A percentile compares a stretch with the other conserved stretches of the same genome.
These are phyloP conservation scores for Engraulis encrasicolus DNA, from an alignment of 2,113 vertebrate species.

Conservation along the genomic window DNA sequence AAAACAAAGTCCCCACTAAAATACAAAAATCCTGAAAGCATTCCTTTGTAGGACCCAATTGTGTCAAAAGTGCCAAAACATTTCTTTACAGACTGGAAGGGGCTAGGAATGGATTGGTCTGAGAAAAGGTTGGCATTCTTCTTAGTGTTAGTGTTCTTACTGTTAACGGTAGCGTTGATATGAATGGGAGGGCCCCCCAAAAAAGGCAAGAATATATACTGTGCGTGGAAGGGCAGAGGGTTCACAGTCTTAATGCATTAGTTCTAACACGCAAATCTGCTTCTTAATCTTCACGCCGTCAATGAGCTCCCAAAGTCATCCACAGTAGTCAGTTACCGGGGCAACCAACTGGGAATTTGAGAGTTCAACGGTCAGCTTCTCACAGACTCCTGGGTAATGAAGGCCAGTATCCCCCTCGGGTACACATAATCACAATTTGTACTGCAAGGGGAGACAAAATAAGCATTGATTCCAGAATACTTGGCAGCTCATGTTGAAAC, in stretches of 20 bases:
- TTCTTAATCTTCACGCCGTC: slow-evolving; percentile 12
- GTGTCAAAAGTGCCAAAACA: no score
- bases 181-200: no score
- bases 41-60: no score
- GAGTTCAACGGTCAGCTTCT: slow-evolving; percentile 10
- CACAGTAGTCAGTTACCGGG: neutral
- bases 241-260: slow-evolving; percentile 26
- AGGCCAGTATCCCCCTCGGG: neutral
- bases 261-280: slow-evolving; percentile 23
- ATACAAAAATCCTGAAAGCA: no score
- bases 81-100: no score
- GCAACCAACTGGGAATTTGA: neutral
- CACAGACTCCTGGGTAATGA: slow-evolving; percentile 10
- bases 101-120: no score
- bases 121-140: no score
- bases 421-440: neutral
- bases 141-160: no score
- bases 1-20: no score
- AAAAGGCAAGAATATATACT: no score
- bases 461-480: neutral
- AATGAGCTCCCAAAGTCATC: neutral
- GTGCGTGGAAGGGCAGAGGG: no score
- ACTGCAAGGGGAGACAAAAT: neutral
- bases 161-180: no score
- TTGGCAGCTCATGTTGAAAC: neutral